These are phyloP conservation scores for Drosophila asahinai DNA, from an alignment of 1,140 invertebrate genomes.

Conservation along the genomic window DNA sequence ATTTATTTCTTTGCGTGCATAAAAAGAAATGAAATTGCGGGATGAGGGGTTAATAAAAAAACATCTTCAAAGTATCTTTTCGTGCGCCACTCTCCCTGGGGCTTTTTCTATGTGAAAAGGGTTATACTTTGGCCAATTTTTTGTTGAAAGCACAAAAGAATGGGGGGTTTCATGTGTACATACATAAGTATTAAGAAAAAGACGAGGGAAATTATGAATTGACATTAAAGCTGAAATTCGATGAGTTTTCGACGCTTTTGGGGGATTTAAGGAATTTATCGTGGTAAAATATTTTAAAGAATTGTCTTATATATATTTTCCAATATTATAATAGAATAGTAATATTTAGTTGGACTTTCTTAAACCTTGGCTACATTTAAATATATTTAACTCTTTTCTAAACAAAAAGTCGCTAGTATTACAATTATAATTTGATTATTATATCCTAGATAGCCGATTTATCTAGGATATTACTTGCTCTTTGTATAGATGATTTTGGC, in stretches of 20 bases:
- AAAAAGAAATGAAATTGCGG: slow-evolving; percentile 13
- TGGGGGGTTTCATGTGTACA: background rate
- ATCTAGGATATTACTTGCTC: background rate
- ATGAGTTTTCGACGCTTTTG: background rate
- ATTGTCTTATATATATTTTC: background rate
- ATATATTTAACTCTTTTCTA: background rate
- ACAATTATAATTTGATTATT: too few relatives aligned
- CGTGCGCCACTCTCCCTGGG: slow-evolving; percentile 10
- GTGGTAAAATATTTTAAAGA: background rate
- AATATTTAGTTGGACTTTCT: too few relatives aligned
- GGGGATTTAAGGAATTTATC: too few relatives aligned
- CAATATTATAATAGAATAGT: background rate
- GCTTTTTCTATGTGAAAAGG: slow-evolving; percentile 20
- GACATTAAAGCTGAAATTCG: slow-evolving; percentile 1
- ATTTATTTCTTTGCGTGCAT: slow-evolving; percentile 13
- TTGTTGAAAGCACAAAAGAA: background rate
- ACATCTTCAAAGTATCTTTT: slow-evolving; percentile 44
- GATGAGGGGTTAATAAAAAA: slow-evolving; percentile 14
- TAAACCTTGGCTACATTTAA: background rate
- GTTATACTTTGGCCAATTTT: slow-evolving; percentile 10
- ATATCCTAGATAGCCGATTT: background rate
- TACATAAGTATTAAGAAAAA: background rate
- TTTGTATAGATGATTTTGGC: too few relatives aligned
- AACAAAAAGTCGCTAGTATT: too few relatives aligned
- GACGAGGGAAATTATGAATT: slow-evolving; percentile 11